Evolutionary conservation across 92 coral and sea anemone genomes (phyloP).

Genomic region (Porites divaricata): DNA sequence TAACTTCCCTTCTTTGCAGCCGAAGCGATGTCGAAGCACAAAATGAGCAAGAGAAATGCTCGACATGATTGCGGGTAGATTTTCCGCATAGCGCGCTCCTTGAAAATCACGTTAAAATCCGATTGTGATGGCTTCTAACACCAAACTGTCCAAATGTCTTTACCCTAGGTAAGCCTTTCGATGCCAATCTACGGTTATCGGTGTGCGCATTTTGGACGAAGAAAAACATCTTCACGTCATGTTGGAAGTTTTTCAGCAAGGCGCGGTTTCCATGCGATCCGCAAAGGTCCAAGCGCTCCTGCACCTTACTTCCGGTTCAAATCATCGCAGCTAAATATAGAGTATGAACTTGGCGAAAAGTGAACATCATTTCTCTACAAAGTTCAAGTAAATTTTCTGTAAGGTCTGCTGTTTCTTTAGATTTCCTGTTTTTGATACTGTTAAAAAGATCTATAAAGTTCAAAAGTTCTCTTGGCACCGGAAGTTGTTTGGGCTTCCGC

Average conservation of each 20-base stretch:
- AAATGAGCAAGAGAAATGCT: slow-evolving; percentile 42
- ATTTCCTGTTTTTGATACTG: not conserved
- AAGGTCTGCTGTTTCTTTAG: not conserved
- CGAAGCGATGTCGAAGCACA: slow-evolving; percentile 58
- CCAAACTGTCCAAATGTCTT: not conserved
- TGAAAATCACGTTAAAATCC: not conserved
- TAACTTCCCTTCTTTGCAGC: slow-evolving; percentile 52
- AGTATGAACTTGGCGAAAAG: slow-evolving; percentile 27
- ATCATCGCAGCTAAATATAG: slow-evolving; percentile 38
- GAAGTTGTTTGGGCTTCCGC: not conserved
- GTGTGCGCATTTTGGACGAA: not conserved
- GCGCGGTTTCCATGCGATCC: slow-evolving; percentile 54
- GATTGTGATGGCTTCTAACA: not conserved
- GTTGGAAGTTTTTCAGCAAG: slow-evolving; percentile 17
- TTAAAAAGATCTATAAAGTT: not conserved
- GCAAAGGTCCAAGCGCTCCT: not conserved
- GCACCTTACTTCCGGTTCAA: slow-evolving; percentile 34
- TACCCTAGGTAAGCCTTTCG: slow-evolving; percentile 3
- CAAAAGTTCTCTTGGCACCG: not conserved
- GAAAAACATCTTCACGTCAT: slow-evolving; percentile 24
- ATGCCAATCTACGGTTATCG: not conserved
- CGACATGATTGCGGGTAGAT: slow-evolving; percentile 29
- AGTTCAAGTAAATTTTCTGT: not conserved
- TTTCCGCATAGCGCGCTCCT: slow-evolving; percentile 41
- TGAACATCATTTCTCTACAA: slow-evolving; percentile 43